Conservation (phyloP, 2,113 vertebrate species). For the Engraulis encrasicolus region DNA sequence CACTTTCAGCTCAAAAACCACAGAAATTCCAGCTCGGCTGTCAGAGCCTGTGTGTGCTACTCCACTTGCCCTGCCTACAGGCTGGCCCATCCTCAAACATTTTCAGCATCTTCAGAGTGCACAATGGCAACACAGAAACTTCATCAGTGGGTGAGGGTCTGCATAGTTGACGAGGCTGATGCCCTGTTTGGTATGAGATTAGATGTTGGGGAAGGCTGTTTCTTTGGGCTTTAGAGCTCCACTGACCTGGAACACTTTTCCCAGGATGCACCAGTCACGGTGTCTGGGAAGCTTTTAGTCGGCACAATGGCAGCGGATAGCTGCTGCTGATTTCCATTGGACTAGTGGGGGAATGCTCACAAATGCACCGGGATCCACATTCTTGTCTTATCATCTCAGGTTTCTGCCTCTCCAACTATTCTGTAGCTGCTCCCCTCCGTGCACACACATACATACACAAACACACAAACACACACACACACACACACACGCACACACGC, state of each 20-base stretch:
- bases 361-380: constrained; percentile 40
- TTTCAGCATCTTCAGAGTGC: neutral
- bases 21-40: constrained; percentile 63
- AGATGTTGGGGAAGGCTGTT: neutral
- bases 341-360: constrained; percentile 38
- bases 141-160: neutral
- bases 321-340: constrained; percentile 52
- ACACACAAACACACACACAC: neutral
- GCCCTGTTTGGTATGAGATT: neutral
- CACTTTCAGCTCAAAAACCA: constrained; percentile 66
- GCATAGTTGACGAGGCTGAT: neutral
- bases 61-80: neutral
- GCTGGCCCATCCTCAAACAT: constrained; percentile 7
- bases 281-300: constrained; percentile 47
- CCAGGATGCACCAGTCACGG: constrained; percentile 42
- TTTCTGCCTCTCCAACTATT: constrained; percentile 35
- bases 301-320: constrained; percentile 24
- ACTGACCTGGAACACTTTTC: constrained; percentile 44
- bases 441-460: neutral
- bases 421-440: neutral
- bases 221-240: constrained; percentile 24
- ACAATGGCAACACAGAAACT: neutral
- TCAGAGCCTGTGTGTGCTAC: constrained; percentile 31
- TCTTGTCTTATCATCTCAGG: constrained; percentile 54
- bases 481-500: neutral